Conservation (phyloP, 2,888 invertebrate species). For the Oeneis ivallda region DNA sequence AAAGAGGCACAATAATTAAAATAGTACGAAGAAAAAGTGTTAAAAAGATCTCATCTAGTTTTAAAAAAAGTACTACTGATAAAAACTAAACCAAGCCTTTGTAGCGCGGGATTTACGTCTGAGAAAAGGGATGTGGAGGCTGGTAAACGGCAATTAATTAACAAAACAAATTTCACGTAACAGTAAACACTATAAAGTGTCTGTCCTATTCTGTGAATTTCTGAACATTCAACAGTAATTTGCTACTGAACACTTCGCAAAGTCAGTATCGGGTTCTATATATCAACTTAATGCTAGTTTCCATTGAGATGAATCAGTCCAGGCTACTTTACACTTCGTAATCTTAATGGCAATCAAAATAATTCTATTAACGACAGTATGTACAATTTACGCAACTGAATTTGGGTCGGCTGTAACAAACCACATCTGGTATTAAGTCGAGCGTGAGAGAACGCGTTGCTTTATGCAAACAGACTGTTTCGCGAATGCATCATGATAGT, state of each 20-base stretch:
- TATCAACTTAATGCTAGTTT: slow-evolving; percentile 1
- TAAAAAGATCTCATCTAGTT: slow-evolving; percentile 3
- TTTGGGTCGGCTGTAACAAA: slow-evolving; percentile 42
- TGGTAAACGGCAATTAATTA: no score
- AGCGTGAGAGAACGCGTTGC: slow-evolving; percentile 61
- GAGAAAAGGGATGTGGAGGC: no score
- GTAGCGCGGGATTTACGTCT: no score
- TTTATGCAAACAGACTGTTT: slow-evolving; percentile 70
- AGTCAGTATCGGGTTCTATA: no score
- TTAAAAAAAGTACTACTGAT: no score
- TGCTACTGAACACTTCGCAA: no score
- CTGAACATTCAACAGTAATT: no score
- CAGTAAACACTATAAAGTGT: no score
- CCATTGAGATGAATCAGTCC: slow-evolving; percentile 1
- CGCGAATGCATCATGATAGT: slow-evolving; percentile 61
- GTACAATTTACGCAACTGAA: slow-evolving; percentile 43
- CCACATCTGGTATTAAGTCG: slow-evolving; percentile 56
- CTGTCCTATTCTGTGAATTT: no score
- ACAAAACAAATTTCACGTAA: no score
- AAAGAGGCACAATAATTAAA: no score
- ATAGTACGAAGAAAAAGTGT: background rate
- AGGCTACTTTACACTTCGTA: slow-evolving; percentile 26
- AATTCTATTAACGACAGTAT: slow-evolving; percentile 37
- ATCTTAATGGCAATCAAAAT: slow-evolving; percentile 36
- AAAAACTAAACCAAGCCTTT: background rate